Base-by-base conservation (phyloP, 2,888 invertebrate genomes). In the Cerastis rubricosa region DNA sequence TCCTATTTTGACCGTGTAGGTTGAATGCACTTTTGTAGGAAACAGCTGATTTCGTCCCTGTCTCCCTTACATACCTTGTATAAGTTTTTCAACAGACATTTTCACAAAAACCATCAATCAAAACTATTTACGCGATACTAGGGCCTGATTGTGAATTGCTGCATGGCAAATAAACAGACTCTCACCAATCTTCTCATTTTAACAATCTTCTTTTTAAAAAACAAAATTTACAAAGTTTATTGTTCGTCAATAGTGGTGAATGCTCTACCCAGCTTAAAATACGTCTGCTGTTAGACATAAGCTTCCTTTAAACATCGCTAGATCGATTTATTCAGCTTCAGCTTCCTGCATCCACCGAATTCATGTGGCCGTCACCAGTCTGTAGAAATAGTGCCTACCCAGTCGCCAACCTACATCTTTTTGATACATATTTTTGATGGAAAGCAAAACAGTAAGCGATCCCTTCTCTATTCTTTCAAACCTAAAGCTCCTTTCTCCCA, bases 401-500 rank as follows among this genome's bases (percentile, higher is more conserved):
- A 49, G 19, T 49, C 19, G 19, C n/a, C n/a, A 54, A 12, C 11
- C n/a, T 1, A 3, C 3, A 3, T n/a, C n/a, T n/a, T 51, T 54
- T n/a, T 11, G n/a, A 49, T 47, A 47, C 19, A 47, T 17, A 7
- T 17, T 19, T 47, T 47, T 47, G 3, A 47, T 49, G 19, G 7
- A 19, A 19, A 49, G 19, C n/a, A 25, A 25, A 57, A 57, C 2
- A 2, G 7, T 25, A 25, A 14, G 25, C 7, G 14, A 25, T 57
- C 7, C 14, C 25, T 57, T 25, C 19, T 59, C 14, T 35, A 35
- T 35, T 8, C 12, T 5, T 40, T n/a, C 12, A 63, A 63, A 63
- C 7, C 2, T 63, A 12, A n/a, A 40, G 22, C 12, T 14, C n/a
- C 1, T 19, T 12, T 43, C 35, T 47, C 4, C 19, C 61, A 97